Percentiles rank a stretch among this genome's conserved stretches.
Conservation (phyloP, 2,797 vertebrate genomes). For the Cercopithecus neglectus region DNA sequence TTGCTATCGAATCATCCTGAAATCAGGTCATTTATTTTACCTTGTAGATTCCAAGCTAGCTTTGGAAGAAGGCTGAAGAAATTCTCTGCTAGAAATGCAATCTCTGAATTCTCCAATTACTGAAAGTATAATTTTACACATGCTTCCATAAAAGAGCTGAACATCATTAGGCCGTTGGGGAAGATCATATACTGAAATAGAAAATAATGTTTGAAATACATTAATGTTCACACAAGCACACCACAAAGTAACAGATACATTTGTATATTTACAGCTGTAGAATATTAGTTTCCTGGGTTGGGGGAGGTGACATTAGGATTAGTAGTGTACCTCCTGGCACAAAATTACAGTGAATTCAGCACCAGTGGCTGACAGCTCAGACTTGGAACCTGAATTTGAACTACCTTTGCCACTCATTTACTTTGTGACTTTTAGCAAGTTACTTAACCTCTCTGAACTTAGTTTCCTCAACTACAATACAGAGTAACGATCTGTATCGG, state of each 20-base stretch:
- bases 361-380: neutral
- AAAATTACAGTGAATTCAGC: neutral
- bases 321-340: neutral
- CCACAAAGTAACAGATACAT: neutral
- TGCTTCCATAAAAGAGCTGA: slow-evolving; percentile 92
- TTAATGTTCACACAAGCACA: neutral
- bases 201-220: slow-evolving; percentile 34
- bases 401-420: neutral
- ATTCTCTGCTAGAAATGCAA: slow-evolving; percentile 64
- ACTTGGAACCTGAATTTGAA: neutral
- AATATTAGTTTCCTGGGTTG: neutral
- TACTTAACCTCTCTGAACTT: neutral
- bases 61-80: slow-evolving; percentile 69
- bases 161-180: slow-evolving; percentile 91
- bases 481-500: neutral
- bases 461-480: neutral
- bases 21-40: slow-evolving; percentile 79
- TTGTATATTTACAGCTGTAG: neutral
- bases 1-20: slow-evolving; percentile 20
- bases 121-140: slow-evolving; percentile 91
- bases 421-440: neutral
- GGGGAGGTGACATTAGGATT: neutral
- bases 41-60: slow-evolving; percentile 80
- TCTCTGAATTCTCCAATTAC: slow-evolving; percentile 86
- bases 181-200: slow-evolving; percentile 89